phyloP scores from a whole-genome alignment of 1,140 invertebrate species.

The Tetragnatha versicolor region DNA sequence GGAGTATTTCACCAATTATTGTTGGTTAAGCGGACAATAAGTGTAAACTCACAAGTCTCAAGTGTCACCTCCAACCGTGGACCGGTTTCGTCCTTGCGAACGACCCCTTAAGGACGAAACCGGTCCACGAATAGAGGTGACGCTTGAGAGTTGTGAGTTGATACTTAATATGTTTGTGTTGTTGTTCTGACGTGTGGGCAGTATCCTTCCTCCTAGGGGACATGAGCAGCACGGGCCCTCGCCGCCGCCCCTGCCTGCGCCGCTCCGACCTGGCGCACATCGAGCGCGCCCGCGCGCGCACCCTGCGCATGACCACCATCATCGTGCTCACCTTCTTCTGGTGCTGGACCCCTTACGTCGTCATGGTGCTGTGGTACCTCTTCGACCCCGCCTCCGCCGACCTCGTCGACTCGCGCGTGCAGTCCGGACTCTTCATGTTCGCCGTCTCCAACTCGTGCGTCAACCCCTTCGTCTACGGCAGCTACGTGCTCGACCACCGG shows the following conservation, averaged over 20 bases:
- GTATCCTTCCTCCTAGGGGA: conserved; percentile 30
- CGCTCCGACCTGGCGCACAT: conserved; percentile 75
- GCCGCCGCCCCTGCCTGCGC: conserved; percentile 66
- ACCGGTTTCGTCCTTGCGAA: too few relatives aligned
- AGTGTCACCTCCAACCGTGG: too few relatives aligned
- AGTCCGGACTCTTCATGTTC: conserved; percentile 72
- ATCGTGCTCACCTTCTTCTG: conserved; percentile 80
- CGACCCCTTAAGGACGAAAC: too few relatives aligned
- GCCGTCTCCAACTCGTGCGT: conserved; percentile 76
- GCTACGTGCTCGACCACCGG: conserved; percentile 65
- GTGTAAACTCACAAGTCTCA: too few relatives aligned
- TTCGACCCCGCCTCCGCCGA: conserved; percentile 57
- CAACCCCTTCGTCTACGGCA: conserved; percentile 82
- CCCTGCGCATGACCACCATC: conserved; percentile 82
- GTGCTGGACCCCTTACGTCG: conserved; percentile 82
- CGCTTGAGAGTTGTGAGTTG: too few relatives aligned
- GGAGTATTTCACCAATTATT: too few relatives aligned
- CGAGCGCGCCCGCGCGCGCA: conserved; percentile 65
- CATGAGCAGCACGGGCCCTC: conserved; percentile 28
- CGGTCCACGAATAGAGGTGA: too few relatives aligned
- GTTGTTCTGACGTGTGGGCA: too few relatives aligned
- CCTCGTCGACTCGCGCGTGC: conserved; percentile 69
- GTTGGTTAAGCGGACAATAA: too few relatives aligned
- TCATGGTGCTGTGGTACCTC: conserved; percentile 76
- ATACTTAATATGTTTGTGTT: too few relatives aligned